These are phyloP conservation scores for Tenualosa thibaudeaui DNA, from an alignment of 2,797 vertebrate species.

Conservation along the genomic window DNA sequence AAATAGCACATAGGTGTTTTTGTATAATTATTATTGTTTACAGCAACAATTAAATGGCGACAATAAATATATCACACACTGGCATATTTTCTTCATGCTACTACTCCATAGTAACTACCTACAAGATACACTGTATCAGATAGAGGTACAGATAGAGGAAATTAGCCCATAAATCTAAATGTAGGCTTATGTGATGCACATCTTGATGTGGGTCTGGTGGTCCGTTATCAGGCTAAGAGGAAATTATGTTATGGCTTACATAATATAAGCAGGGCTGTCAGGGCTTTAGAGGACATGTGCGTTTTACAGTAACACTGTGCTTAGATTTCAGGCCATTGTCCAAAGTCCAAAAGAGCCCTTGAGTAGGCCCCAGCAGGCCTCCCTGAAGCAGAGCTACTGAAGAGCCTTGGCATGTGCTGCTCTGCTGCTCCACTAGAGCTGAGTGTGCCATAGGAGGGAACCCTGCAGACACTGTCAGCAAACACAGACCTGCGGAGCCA, in stretches of 20 bases:
- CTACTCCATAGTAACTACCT: neutral
- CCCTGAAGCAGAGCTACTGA: neutral
- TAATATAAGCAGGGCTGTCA: neutral
- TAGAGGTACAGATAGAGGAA: too few species aligned
- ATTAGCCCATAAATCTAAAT: too few species aligned
- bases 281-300: neutral
- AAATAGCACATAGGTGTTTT: too few species aligned
- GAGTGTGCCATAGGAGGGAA: constrained; percentile 23
- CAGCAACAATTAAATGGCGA: neutral
- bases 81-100: neutral
- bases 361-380: neutral
- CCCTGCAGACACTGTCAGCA: constrained; percentile 47
- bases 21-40: neutral
- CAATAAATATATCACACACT: neutral
- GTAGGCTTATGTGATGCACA: too few species aligned
- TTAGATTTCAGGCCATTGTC: neutral
- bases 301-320: neutral
- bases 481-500: constrained; percentile 59
- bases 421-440: neutral
- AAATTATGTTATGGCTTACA: neutral
- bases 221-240: neutral
- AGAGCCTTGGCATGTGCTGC: constrained; percentile 18
- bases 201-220: too few species aligned
- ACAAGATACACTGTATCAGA: neutral
- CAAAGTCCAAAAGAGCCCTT: neutral